These are phyloP conservation scores for Brachyhypopomus gauderio DNA, from an alignment of 2,113 vertebrate genomes.

Conservation along the genomic window DNA sequence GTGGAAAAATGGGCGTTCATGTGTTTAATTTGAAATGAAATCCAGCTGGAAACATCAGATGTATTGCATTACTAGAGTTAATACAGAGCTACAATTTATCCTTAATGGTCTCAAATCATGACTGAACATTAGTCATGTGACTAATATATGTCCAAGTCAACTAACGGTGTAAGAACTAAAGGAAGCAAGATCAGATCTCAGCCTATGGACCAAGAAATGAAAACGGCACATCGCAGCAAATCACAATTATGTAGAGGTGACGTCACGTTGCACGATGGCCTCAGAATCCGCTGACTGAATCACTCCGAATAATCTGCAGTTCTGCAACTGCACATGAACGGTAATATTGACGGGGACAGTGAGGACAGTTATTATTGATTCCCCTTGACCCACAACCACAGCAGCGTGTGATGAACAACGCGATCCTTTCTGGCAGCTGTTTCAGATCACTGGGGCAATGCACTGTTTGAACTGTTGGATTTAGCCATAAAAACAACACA, in stretches of 20 bases:
- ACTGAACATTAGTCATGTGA: background rate
- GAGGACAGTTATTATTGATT: background rate
- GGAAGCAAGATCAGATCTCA: too few relatives aligned
- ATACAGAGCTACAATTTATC: background rate
- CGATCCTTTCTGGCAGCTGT: constrained; percentile 50
- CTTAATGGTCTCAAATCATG: background rate
- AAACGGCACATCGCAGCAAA: background rate
- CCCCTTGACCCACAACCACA: background rate
- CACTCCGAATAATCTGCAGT: background rate
- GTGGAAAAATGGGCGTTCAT: background rate
- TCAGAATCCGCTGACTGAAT: background rate
- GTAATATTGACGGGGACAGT: background rate
- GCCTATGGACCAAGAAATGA: too few relatives aligned
- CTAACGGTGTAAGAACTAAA: too few relatives aligned
- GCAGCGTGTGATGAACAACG: background rate
- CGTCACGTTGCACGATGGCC: background rate
- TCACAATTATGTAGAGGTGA: background rate
- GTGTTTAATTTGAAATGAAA: background rate
- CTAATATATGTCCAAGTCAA: background rate
- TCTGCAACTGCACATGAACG: background rate
- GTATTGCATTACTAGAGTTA: background rate
- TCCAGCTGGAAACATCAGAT: background rate
- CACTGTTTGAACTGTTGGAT: background rate
- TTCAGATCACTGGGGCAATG: constrained; percentile 24
- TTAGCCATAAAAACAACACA: background rate